phyloP scores from a whole-genome alignment of 2,113 vertebrate genomes.

The Rostratula benghalensis region DNA sequence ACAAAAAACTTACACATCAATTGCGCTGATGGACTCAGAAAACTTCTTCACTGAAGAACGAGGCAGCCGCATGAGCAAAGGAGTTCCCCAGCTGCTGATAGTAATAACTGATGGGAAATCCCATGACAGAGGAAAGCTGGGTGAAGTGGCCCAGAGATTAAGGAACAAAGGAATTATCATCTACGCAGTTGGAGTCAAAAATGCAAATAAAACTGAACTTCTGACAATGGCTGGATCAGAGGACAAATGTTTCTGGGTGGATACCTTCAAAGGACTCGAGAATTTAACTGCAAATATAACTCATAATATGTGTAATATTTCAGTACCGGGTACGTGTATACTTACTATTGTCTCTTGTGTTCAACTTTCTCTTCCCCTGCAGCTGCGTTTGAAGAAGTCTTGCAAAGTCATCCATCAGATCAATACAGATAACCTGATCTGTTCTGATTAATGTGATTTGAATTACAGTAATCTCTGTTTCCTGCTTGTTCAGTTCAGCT shows the following conservation, averaged over 20 bases:
- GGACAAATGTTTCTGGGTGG: conserved; percentile 66
- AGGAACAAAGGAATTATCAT: conserved; percentile 59
- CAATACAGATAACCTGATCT: neutral
- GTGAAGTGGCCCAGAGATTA: conserved; percentile 27
- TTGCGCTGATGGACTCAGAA: conserved; percentile 57
- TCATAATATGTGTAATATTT: conserved; percentile 48
- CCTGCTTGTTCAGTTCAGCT: neutral
- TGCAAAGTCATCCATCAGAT: neutral
- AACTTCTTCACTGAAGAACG: conserved; percentile 44
- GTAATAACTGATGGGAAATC: conserved; percentile 71
- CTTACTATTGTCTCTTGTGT: neutral
- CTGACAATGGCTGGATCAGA: conserved; percentile 63
- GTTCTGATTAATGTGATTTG: neutral
- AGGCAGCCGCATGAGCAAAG: conserved; percentile 50
- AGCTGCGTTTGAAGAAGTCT: neutral
- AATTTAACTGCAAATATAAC: conserved; percentile 61
- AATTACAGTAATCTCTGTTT: neutral
- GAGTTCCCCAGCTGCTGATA: conserved; percentile 72
- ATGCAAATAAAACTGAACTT: conserved; percentile 54
- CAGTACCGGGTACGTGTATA: conserved; percentile 51
- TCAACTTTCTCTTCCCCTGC: neutral
- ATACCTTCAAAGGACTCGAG: conserved; percentile 64
- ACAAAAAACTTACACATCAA: conserved; percentile 34
- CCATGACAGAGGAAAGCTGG: conserved; percentile 28
- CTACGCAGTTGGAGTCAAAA: conserved; percentile 64